phyloP scores from a whole-genome alignment of 1,140 invertebrate species.

The Lepidurus arcticus region DNA sequence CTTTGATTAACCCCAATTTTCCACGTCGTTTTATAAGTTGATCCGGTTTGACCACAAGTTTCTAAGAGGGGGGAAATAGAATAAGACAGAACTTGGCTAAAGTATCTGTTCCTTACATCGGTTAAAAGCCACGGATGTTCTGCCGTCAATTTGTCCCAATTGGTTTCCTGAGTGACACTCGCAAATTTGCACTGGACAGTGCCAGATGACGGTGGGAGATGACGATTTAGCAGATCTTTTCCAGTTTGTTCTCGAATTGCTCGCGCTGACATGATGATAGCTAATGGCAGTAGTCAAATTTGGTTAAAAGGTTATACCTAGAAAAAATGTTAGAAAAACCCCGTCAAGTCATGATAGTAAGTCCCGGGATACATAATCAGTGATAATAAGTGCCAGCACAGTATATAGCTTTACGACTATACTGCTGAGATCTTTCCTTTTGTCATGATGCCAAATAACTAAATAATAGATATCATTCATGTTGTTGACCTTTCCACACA shows the following conservation, averaged over 20 bases:
- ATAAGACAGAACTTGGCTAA: not conserved
- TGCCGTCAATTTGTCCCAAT: constrained; percentile 68
- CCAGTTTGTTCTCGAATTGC: constrained; percentile 94
- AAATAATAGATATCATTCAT: no score
- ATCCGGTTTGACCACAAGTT: constrained; percentile 95
- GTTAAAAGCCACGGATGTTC: constrained; percentile 82
- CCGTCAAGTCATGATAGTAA: not conserved
- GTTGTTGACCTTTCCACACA: no score
- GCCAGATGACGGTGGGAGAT: constrained; percentile 61
- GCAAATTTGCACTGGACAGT: constrained; percentile 75
- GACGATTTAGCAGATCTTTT: constrained; percentile 85
- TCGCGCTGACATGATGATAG: constrained; percentile 86
- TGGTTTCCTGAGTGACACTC: constrained; percentile 66
- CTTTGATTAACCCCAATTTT: constrained; percentile 93
- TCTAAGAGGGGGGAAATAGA: constrained; percentile 48
- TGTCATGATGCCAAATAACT: no score
- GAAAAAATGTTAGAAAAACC: not conserved
- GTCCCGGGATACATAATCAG: not conserved
- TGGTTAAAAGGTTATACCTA: not conserved
- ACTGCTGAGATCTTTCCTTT: no score
- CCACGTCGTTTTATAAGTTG: constrained; percentile 97
- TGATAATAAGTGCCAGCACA: not conserved
- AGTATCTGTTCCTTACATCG: constrained; percentile 50
- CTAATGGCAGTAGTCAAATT: constrained; percentile 12
- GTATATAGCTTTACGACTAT: no score